These are phyloP conservation scores for Hydrolagus affinis DNA, from an alignment of 2,113 vertebrate species.

Conservation along the genomic window DNA sequence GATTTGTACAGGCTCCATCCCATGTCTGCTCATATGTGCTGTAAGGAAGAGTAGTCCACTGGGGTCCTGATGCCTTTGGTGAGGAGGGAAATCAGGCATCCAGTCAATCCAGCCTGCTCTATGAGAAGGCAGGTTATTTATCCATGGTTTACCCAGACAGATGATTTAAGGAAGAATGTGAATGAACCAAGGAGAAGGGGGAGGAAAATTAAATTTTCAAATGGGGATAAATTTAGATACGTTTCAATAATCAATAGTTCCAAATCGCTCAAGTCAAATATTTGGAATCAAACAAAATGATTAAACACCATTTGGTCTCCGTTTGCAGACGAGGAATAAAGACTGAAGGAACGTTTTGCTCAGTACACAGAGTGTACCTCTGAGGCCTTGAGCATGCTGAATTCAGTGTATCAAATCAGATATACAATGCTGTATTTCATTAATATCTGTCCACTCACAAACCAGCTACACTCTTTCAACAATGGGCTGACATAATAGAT, in stretches of 20 bases:
- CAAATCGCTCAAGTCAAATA: background rate
- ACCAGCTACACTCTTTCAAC: background rate
- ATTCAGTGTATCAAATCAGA: background rate
- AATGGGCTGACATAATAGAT: background rate
- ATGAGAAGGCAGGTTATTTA: background rate
- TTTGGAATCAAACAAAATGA: background rate
- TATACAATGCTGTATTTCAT: background rate
- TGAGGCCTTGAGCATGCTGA: background rate
- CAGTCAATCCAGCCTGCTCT: background rate
- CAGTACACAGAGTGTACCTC: background rate
- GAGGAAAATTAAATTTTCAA: background rate
- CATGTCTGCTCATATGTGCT: background rate
- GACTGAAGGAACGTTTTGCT: background rate
- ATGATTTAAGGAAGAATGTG: background rate
- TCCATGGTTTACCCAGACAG: too few relatives aligned
- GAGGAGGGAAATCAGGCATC: background rate
- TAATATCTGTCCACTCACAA: slow-evolving; percentile 11
- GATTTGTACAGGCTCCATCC: background rate
- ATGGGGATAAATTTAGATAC: background rate
- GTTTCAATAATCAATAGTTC: background rate
- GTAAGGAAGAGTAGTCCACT: background rate
- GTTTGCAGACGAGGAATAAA: background rate
- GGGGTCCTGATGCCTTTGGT: too few relatives aligned
- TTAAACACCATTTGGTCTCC: background rate
- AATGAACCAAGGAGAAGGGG: background rate